Evolutionary conservation across 2,797 vertebrate genomes (phyloP).

Genomic region (Sebastolobus alascanus): DNA sequence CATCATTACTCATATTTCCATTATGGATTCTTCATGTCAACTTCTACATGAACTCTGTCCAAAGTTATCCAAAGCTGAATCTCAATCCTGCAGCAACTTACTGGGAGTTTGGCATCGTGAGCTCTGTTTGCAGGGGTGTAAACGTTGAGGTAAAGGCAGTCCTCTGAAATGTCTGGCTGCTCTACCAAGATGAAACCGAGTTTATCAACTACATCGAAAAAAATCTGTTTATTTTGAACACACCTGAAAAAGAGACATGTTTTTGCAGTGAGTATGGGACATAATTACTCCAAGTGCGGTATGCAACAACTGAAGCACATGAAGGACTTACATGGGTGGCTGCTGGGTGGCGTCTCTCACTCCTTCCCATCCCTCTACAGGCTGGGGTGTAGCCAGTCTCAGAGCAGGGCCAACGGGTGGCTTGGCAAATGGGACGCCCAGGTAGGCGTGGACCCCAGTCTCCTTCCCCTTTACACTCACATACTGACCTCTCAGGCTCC

Average conservation of each 20-base stretch:
- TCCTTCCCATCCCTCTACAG: constrained; percentile 77
- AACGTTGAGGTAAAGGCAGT: constrained; percentile 87
- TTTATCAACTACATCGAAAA: accelerated
- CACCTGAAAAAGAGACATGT: constrained; percentile 67
- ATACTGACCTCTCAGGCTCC: constrained; percentile 76
- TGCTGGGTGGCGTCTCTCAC: constrained; percentile 79
- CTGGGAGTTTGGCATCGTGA: constrained; percentile 74
- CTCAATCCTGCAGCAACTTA: constrained; percentile 52
- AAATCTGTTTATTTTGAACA: constrained; percentile 44
- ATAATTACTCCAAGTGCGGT: background rate
- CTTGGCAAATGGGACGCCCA: constrained; percentile 83
- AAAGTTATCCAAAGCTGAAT: no score
- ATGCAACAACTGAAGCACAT: background rate
- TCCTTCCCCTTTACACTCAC: constrained; percentile 78
- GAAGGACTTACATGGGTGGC: constrained; percentile 73
- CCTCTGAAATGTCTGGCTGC: constrained; percentile 77
- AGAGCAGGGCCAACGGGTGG: constrained; percentile 79
- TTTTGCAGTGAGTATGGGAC: background rate
- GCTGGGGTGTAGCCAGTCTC: constrained; percentile 79
- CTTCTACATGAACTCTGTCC: background rate
- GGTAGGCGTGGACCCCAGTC: constrained; percentile 73
- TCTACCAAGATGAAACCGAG: accelerated
- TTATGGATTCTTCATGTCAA: background rate
- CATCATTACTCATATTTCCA: background rate
- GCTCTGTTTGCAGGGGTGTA: constrained; percentile 79